These are phyloP conservation scores for Strigamia transsilvanica DNA, from an alignment of 2,888 invertebrate species.

Conservation along the genomic window DNA sequence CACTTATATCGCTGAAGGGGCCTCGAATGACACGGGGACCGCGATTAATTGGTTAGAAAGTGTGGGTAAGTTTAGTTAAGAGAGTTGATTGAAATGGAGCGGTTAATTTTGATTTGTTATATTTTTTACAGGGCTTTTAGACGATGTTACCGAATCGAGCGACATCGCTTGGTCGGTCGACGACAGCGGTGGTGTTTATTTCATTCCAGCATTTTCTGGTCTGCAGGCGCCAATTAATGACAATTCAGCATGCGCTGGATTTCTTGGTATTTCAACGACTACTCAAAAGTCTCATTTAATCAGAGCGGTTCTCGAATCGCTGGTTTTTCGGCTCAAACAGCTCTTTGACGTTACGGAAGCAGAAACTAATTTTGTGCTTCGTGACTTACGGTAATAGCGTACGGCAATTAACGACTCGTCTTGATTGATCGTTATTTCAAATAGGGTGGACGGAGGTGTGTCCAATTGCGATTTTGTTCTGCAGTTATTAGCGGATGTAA, in stretches of 20 bases:
- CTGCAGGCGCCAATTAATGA: constrained; percentile 92
- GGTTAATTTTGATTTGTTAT: constrained; percentile 55
- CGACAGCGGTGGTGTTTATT: constrained; percentile 80
- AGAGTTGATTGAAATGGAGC: not conserved
- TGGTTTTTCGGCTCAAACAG: constrained; percentile 82
- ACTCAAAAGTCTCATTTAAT: constrained; percentile 81
- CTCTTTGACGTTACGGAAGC: constrained; percentile 76
- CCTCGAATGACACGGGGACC: constrained; percentile 87
- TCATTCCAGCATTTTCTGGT: constrained; percentile 89
- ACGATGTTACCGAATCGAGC: constrained; percentile 73
- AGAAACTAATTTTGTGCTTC: constrained; percentile 71
- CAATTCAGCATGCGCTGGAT: constrained; percentile 81
- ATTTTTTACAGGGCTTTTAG: constrained; percentile 70
- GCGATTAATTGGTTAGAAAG: constrained; percentile 80
- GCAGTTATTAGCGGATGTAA: constrained; percentile 85
- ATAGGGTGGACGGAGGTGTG: constrained; percentile 95
- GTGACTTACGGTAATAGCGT: constrained; percentile 68
- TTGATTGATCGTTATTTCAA: constrained; percentile 59
- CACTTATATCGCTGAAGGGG: constrained; percentile 82
- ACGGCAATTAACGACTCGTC: not conserved
- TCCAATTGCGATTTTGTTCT: constrained; percentile 90
- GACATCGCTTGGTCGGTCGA: constrained; percentile 74
- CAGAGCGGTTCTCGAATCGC: constrained; percentile 83
- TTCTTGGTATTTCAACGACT: constrained; percentile 77
- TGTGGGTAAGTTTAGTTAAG: constrained; percentile 59